These are phyloP conservation scores for Drosophila virilis DNA, from an alignment of 1,140 invertebrate genomes.

Conservation along the genomic window DNA sequence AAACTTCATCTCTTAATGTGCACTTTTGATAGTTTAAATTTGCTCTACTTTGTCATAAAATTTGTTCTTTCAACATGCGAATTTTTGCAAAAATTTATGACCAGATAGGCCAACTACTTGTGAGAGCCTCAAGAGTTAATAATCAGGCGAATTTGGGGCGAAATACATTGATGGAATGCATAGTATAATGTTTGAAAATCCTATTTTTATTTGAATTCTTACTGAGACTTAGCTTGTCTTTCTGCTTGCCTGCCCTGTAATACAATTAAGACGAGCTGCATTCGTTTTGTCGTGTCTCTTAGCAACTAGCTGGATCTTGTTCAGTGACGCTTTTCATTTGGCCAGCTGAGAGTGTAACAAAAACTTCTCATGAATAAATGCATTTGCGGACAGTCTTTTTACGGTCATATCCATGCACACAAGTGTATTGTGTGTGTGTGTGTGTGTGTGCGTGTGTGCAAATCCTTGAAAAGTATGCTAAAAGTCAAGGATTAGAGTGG, in stretches of 20 bases:
- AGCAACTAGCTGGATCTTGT: constrained; percentile 33
- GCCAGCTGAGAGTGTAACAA: constrained; percentile 28
- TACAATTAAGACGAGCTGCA: constrained; percentile 57
- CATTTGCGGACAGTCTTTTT: constrained; percentile 52
- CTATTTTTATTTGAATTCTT: constrained; percentile 10
- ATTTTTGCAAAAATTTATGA: too few species aligned
- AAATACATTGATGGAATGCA: neutral
- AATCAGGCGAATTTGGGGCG: neutral
- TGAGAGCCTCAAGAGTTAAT: too few species aligned
- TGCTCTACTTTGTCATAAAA: too few species aligned
- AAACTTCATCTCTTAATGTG: too few species aligned
- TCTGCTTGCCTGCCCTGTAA: constrained; percentile 52
- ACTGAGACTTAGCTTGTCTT: constrained; percentile 36
- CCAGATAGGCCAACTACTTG: too few species aligned
- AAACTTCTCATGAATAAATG: constrained; percentile 68
- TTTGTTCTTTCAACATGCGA: too few species aligned
- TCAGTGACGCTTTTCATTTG: constrained; percentile 22
- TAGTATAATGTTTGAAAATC: neutral
- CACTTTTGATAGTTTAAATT: too few species aligned
- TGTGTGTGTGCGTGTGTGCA: constrained; percentile 4
- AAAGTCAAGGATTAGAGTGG: constrained; percentile 62
- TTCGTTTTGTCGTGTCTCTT: constrained; percentile 18
- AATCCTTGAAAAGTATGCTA: constrained; percentile 40
- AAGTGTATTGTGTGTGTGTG: constrained; percentile 8
- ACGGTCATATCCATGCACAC: constrained; percentile 30